Percentiles rank a stretch among this genome's conserved stretches.
These are phyloP conservation scores for Schrankia costaestrigalis DNA, from an alignment of 2,888 invertebrate species.

Conservation along the genomic window DNA sequence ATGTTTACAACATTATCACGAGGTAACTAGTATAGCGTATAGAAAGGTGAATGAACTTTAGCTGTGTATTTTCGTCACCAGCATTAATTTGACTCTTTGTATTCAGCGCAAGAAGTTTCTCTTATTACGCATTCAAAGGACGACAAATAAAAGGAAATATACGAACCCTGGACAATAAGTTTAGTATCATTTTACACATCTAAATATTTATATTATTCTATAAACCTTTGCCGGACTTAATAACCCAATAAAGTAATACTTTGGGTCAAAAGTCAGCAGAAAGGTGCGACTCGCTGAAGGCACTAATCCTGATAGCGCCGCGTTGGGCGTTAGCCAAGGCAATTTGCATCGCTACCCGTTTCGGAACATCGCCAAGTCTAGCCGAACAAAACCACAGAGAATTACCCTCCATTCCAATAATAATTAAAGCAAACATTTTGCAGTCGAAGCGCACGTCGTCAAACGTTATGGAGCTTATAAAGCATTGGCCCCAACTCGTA, in stretches of 20 bases:
- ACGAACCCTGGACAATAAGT: constrained; percentile 37
- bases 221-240: background rate
- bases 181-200: too few relatives aligned
- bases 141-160: constrained; percentile 76
- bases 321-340: constrained; percentile 79
- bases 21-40: too few relatives aligned
- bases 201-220: too few relatives aligned
- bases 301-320: constrained; percentile 67
- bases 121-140: constrained; percentile 76
- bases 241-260: constrained; percentile 4
- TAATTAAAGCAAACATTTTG: constrained; percentile 80
- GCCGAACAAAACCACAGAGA: constrained; percentile 80
- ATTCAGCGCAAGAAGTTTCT: constrained; percentile 66
- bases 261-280: constrained; percentile 54
- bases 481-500: constrained; percentile 73
- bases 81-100: constrained; percentile 55
- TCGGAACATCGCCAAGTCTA: constrained; percentile 81
- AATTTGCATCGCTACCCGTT: constrained; percentile 81
- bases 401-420: constrained; percentile 81
- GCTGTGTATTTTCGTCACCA: constrained; percentile 53
- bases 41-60: constrained; percentile 69
- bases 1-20: too few relatives aligned
- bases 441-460: constrained; percentile 72
- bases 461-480: constrained; percentile 79
- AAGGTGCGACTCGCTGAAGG: constrained; percentile 56